Base-by-base conservation (phyloP, 2,113 vertebrate species). In the Pimephales promelas region DNA sequence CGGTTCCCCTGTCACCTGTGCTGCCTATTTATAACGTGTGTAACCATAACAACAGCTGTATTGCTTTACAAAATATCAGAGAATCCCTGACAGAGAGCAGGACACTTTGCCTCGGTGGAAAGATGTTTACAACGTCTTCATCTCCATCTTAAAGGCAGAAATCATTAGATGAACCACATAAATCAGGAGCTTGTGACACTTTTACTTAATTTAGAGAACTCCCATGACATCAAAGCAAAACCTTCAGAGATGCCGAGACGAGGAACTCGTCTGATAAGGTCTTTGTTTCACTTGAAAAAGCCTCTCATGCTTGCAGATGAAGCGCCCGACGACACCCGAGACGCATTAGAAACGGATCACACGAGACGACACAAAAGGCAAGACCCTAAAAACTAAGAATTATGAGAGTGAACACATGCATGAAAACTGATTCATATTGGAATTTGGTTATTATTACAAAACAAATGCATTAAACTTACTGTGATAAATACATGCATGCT, bases 31-130 rank as follows among this genome's bases (percentile, higher is more conserved):
- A 92, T 94, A 94, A 90, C 90, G 79, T 90, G 79, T 90, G 93
- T 94, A 92, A 93, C 93, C 94, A 94, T 94, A 93, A 95, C 93
- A 94, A 94, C 92, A 79, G 87, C 83, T 89, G 86, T 86, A 90
- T 91, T 88, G 88, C 89, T 84, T 90, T 83, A 88, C 86, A 84
- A 88, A 40, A 89, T 87, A 11, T 62, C 82, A 87, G 83, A 88
- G 82, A 88, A 78, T 90, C 88, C 84, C 87, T 90, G 90, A 92
- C 92, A 90, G 88, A 70, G 81, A 76, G 84, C 18, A 2, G 45
- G 18, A 36, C 6, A 5, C 52, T 54, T 8, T 22, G 52, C 52
- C 52, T 54, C 18, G 6, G n/a, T n/a, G n/a, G 2, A 40, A 22
- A 22, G 9, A 54, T 34, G 56, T 28, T 74, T 36, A 57, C 57